Evolutionary conservation across 2,888 invertebrate genomes (phyloP), one percentile per base, ranked within the genome.

Genomic region (Schizotus pectinicornis): DNA sequence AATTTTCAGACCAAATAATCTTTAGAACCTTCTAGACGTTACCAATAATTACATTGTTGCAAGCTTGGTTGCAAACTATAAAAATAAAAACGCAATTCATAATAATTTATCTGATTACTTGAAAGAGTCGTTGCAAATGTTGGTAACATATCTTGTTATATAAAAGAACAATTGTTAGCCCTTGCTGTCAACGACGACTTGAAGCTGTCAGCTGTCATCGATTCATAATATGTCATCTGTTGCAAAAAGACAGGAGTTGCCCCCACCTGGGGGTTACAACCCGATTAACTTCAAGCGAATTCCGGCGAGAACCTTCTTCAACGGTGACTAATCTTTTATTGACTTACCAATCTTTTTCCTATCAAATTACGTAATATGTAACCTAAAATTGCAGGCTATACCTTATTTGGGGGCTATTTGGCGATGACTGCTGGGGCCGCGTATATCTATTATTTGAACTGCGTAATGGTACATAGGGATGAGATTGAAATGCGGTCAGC

Each of bases 221-320:
- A 36, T n/a, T 11, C 33, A 41, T 36, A 54, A 42, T 36, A 58
- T 81, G 79, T 69, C 76, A 8, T 56, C 79, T 61, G 61, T 71
- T 50, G 63, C 79, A 7, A 66, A 80, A 39, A 82, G 81, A 74
- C 98, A 98, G 81, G 98, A 98, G 81, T 84, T 98, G 86, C 97
- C 98, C 74, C 98, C 98, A 61, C 81, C 85, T 52, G 96, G 96
- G 75, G 98, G 98, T 67, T 98, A 95, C 78, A 84, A 86, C 64
- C 85, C 90, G 12, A 90, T 96, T 64, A 84, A 84, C 42, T 91
- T 80, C 74, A 83, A 85, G 67, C 84, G 94, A 71, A 79, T 90
- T 41, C 90, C 91, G 32, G 86, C 91, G n/a, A 90, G 85, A 79
- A 79, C 82, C 59, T 88, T 84, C 72, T 88, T 91, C 63, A 85